These are phyloP conservation scores for Rachycentron canadum DNA, from an alignment of 2,797 vertebrate genomes.

Conservation along the genomic window DNA sequence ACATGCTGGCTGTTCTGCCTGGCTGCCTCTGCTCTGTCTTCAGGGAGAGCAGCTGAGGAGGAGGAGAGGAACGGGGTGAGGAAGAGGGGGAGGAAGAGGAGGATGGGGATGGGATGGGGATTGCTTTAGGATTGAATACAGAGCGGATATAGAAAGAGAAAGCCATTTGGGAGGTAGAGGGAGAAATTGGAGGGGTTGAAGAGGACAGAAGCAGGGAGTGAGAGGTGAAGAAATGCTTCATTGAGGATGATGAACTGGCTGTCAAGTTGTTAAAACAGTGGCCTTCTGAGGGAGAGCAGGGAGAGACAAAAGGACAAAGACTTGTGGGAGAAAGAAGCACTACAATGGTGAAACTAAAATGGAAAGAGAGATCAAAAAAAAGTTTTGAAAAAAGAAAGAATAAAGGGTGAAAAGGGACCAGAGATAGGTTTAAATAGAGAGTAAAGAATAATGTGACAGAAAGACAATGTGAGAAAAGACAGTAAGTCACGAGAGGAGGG, in stretches of 20 bases:
- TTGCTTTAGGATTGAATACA: conserved; percentile 62
- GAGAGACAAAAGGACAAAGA: conserved; percentile 63
- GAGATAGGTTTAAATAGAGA: conserved; percentile 23
- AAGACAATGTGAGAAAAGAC: conserved; percentile 39
- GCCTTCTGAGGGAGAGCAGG: conserved; percentile 49
- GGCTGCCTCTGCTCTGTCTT: conserved; percentile 80
- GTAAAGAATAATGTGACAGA: conserved; percentile 20
- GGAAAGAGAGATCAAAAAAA: conserved; percentile 17
- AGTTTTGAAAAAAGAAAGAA: not conserved
- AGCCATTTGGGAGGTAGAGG: conserved; percentile 37
- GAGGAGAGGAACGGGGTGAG: conserved; percentile 50
- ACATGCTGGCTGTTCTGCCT: conserved; percentile 83
- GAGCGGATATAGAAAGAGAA: conserved; percentile 49
- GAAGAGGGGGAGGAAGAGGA: conserved; percentile 30
- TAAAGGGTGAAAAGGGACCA: conserved; percentile 1
- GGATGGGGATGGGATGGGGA: conserved; percentile 28
- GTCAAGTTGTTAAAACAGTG: conserved; percentile 69
- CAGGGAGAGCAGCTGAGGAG: conserved; percentile 82
- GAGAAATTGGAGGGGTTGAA: conserved; percentile 35
- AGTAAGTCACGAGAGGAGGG: conserved; percentile 49
- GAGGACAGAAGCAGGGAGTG: conserved; percentile 15
- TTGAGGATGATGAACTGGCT: conserved; percentile 59
- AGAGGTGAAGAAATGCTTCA: conserved; percentile 39
- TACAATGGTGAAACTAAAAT: conserved; percentile 23
- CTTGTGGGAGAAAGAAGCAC: conserved; percentile 11